Evolutionary conservation across 2,797 vertebrate genomes (phyloP).

Genomic region (Danio aesculapii): DNA sequence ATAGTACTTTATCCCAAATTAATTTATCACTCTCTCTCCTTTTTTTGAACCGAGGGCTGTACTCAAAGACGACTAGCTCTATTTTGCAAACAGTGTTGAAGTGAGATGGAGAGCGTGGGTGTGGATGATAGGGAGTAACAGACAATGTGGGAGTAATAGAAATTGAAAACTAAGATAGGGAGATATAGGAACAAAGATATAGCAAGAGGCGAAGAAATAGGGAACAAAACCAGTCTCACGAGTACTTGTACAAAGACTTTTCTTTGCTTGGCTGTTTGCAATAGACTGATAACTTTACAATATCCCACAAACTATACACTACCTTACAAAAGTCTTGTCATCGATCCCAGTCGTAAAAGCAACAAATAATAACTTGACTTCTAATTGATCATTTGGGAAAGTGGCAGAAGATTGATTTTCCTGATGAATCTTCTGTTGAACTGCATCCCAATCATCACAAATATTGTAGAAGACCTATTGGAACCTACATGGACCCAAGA

Average conservation of each 20-base stretch:
- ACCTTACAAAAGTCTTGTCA: too few species aligned
- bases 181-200: not conserved
- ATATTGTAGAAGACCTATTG: too few species aligned
- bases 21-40: not conserved
- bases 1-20: not conserved
- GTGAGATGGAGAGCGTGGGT: not conserved
- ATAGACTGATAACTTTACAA: not conserved
- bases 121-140: slow-evolving; percentile 26
- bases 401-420: too few species aligned
- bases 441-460: too few species aligned
- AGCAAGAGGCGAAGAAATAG: not conserved
- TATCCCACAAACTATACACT: too few species aligned
- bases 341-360: too few species aligned
- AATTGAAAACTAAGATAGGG: not conserved
- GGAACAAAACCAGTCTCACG: not conserved
- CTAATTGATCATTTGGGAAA: too few species aligned
- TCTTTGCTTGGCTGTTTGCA: not conserved
- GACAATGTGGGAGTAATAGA: not conserved
- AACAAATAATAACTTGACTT: too few species aligned
- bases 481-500: too few species aligned
- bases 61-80: not conserved
- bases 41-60: not conserved
- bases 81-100: slow-evolving; percentile 21
- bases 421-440: too few species aligned
- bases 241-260: not conserved